Base-by-base conservation (phyloP, 2,888 invertebrate genomes). In the Amphiduros pacificus region DNA sequence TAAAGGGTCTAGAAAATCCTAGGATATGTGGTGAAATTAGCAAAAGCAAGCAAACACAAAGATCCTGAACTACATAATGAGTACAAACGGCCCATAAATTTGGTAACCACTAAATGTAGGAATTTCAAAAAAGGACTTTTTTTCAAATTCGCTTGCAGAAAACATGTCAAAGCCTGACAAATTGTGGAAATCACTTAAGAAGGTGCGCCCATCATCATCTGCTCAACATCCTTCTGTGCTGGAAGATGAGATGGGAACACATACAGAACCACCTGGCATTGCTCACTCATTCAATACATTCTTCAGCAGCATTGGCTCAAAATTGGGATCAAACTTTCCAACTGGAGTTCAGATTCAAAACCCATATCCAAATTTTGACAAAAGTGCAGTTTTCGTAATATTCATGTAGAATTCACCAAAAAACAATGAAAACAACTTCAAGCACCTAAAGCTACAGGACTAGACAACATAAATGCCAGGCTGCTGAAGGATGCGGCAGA, bases 151-250 rank as follows among this genome's bases (percentile, higher is more conserved):
- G n/a, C n/a, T n/a, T n/a, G n/a, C n/a, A n/a, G n/a, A n/a, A n/a
- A n/a, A n/a, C n/a, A n/a, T n/a, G n/a, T n/a, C n/a, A 6, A 44
- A 44, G 22, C 44, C 44, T 11, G 44, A 44, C 44, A 5, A n/a
- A 5, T 44, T 44, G n/a, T 44, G 44, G 44, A 44, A 44, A n/a
- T n/a, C 44, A 9, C n/a, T 44, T 44, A 44, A 44, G n/a, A 44
- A 44, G n/a, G 44, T 44, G 5, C n/a, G n/a, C 5, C 44, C 44
- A 20, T 4, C 20, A 5, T 20, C n/a, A 44, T 44, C 44, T 4
- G 22, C 6, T n/a, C 44, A 44, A 17, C 5, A n/a, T 17, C n/a
- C 44, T 4, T 20, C 44, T n/a, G 22, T 44, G 4, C 44, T 44
- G 5, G 9, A 44, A n/a, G 44, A 11, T 44, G 44, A 44, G 5